phyloP scores from a whole-genome alignment of 2,113 vertebrate species.

The Ochotona princeps region DNA sequence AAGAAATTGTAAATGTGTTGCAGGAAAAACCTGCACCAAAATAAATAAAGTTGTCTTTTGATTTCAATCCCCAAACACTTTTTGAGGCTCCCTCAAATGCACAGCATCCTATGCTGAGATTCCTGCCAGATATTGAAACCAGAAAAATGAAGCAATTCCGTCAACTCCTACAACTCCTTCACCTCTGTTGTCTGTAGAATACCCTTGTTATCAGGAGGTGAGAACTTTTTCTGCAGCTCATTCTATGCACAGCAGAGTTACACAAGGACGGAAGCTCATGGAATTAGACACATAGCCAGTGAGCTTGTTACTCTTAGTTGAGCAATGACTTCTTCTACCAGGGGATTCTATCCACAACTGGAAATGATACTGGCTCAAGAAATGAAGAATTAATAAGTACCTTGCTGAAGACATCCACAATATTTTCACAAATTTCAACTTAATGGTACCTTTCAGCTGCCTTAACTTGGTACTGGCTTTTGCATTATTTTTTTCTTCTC shows the following conservation, averaged over 20 bases:
- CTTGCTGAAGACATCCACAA: slow-evolving; percentile 28
- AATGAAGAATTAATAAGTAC: slow-evolving; percentile 36
- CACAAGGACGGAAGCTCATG: not conserved
- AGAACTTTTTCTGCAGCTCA: not conserved
- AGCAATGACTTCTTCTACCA: not conserved
- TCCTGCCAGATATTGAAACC: not conserved
- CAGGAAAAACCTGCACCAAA: too few relatives aligned
- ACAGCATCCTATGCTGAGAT: not conserved
- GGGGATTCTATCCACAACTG: slow-evolving; percentile 7
- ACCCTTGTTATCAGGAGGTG: too few relatives aligned
- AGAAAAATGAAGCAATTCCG: not conserved
- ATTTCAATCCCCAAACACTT: too few relatives aligned
- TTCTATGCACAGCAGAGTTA: not conserved
- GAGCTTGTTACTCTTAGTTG: not conserved
- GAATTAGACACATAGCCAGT: slow-evolving; percentile 11
- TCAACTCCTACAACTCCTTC: not conserved
- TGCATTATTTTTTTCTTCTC: not conserved
- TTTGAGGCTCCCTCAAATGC: too few relatives aligned
- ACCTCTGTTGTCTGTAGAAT: too few relatives aligned
- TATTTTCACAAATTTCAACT: slow-evolving; percentile 53
- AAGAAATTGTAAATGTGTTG: too few relatives aligned
- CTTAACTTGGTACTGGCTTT: slow-evolving; percentile 37
- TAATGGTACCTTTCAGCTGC: slow-evolving; percentile 46
- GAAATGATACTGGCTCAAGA: not conserved
- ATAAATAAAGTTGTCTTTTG: too few relatives aligned